Percentiles rank a stretch among this genome's conserved stretches.
Conservation (phyloP, 2,888 invertebrate genomes). For the Mythimna impura region DNA sequence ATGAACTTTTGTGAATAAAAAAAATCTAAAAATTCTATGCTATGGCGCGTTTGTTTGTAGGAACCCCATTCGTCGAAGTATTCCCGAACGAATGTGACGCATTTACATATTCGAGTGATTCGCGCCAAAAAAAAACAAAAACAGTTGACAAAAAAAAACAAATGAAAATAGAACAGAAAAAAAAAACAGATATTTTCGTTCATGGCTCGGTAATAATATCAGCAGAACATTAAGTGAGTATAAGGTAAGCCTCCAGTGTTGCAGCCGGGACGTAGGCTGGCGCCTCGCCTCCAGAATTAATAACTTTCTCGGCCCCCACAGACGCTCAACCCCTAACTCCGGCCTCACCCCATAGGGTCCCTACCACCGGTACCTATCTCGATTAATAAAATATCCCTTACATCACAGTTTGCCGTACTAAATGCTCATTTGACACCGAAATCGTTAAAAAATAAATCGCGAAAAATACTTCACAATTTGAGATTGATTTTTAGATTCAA, state of each 20-base stretch:
- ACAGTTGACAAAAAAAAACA: slow-evolving; percentile 8
- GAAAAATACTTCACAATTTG: neutral
- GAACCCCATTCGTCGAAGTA: neutral
- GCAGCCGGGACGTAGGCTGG: slow-evolving; percentile 88
- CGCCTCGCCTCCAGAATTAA: slow-evolving; percentile 90
- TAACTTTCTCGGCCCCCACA: slow-evolving; percentile 85
- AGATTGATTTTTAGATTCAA: neutral
- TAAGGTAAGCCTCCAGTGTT: slow-evolving; percentile 87
- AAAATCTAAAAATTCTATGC: too few relatives aligned
- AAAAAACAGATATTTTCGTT: slow-evolving; percentile 56
- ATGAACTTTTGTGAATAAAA: too few relatives aligned
- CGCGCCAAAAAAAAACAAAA: slow-evolving; percentile 8
- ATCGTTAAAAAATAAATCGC: neutral
- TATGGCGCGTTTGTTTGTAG: neutral
- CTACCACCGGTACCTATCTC: slow-evolving; percentile 76
- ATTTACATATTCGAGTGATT: slow-evolving; percentile 1
- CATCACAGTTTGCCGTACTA: slow-evolving; percentile 60
- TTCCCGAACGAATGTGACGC: neutral
- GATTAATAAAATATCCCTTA: slow-evolving; percentile 67
- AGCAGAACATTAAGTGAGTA: slow-evolving; percentile 86
- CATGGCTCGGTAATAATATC: slow-evolving; percentile 81
- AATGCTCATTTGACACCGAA: slow-evolving; percentile 48
- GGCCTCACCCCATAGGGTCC: slow-evolving; percentile 66
- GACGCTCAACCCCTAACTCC: slow-evolving; percentile 68
- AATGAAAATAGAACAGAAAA: slow-evolving; percentile 13